Base-by-base conservation (phyloP, 2,888 invertebrate genomes). In the Pogonocherus hispidulus region DNA sequence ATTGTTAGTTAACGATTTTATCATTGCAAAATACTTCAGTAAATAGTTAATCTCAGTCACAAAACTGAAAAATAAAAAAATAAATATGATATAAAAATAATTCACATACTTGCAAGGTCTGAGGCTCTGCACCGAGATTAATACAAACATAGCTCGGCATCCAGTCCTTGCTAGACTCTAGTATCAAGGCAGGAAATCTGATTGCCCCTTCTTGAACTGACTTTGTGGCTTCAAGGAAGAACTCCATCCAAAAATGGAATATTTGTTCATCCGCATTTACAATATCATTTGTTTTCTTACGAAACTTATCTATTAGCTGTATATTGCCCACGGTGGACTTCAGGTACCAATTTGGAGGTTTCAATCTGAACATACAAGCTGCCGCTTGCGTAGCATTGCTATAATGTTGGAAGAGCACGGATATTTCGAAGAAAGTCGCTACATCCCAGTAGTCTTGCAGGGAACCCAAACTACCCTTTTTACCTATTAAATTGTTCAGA, bases 381-480 rank as follows among this genome's bases (percentile, higher is more conserved):
- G 74, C 97, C 11, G 99, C 99, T 86, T 97, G 97, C 77, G 97
- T 94, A 0, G 99, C 98, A 86, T 99, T 99, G 11, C 93, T 90
- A 84, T 98, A 99, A 85, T 99, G 98, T 85, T 98, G 97, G 1
- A 98, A 98, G 27, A 99, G 87, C 0, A 99, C 98, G 52, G 97
- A 97, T 76, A 99, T 98, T 87, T 98, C 98, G 85, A 99, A 98
- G 88, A 97, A 99, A 1, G 97, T 98, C 0, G 98, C 98, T 11
- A 99, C 98, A 85, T 98, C 98, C 99, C 99, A 99, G 83, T 99
- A 99, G 83, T 99, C 98, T 77, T 93, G 94, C 18, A 99, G 87
- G 0, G 96, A 95, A 0, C 93, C 92, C 23, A 99, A 86, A 82
- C 96, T 97, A 47, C 99, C 99, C 84, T 99, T 99, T 83, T 97